These are phyloP conservation scores for Decapterus maruadsi DNA, from an alignment of 2,797 vertebrate species.

Conservation along the genomic window DNA sequence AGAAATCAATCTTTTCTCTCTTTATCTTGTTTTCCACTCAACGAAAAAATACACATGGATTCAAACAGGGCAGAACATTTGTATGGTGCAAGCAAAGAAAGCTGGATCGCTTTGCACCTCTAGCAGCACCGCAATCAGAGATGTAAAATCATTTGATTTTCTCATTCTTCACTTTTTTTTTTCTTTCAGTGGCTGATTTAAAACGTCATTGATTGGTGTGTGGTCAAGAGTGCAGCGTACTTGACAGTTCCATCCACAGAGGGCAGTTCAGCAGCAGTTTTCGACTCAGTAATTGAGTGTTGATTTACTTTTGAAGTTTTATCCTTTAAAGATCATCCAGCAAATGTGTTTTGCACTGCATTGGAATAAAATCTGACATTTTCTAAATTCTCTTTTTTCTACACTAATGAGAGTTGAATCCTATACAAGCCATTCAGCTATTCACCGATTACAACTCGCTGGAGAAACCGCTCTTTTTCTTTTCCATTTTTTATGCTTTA, in stretches of 20 bases:
- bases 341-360: not conserved
- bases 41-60: conserved; percentile 28
- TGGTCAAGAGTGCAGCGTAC: conserved; percentile 21
- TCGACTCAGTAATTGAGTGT: conserved; percentile 10
- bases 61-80: conserved; percentile 23
- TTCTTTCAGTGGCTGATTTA: conserved; percentile 25
- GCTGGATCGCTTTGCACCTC: conserved; percentile 21
- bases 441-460: conserved; percentile 4
- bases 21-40: conserved; percentile 16
- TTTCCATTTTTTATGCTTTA: conserved; percentile 1
- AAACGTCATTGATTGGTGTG: conserved; percentile 46
- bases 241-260: conserved; percentile 22
- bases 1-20: conserved; percentile 23
- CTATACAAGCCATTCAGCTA: not conserved
- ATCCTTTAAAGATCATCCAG: not conserved
- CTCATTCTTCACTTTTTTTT: not conserved
- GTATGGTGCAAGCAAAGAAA: not conserved
- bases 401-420: not conserved
- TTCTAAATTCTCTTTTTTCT: not conserved
- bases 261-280: conserved; percentile 10
- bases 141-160: conserved; percentile 39
- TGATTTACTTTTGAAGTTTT: not conserved
- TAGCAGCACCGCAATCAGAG: conserved; percentile 41
- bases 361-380: conserved; percentile 2
- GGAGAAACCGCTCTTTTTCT: not conserved